These are phyloP conservation scores for Meandrina meandrites DNA, from an alignment of 92 coral and sea anemone genomes.

Conservation along the genomic window DNA sequence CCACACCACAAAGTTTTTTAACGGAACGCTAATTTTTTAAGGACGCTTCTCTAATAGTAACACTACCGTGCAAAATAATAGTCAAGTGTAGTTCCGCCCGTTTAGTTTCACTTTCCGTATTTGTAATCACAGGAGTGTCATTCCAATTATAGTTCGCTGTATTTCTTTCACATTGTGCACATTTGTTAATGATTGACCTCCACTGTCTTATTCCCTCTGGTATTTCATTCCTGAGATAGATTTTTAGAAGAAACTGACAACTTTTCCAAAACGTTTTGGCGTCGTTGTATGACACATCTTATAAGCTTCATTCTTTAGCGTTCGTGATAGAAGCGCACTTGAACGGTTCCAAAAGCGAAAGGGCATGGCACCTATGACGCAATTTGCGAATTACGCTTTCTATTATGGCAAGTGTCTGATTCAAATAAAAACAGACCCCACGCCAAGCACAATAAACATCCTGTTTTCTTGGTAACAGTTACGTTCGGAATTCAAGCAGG, in stretches of 20 bases:
- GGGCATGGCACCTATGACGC: conserved; percentile 21
- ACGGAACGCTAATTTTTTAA: conserved; percentile 14
- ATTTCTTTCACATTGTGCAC: conserved; percentile 26
- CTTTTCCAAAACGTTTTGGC: conserved; percentile 9
- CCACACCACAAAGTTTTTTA: conserved; percentile 14
- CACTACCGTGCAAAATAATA: conserved; percentile 22
- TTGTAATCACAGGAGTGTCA: conserved; percentile 6
- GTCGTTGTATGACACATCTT: conserved; percentile 19
- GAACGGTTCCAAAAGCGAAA: conserved; percentile 16
- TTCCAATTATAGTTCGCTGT: conserved; percentile 3
- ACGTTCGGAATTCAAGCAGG: neutral
- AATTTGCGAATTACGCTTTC: neutral
- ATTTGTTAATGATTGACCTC: conserved; percentile 16
- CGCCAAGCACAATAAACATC: conserved; percentile 5
- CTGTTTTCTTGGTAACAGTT: conserved; percentile 10
- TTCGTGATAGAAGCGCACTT: conserved; percentile 32
- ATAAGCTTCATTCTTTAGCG: conserved; percentile 17
- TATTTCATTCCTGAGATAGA: neutral
- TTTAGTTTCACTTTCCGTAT: conserved; percentile 22
- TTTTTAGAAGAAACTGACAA: conserved; percentile 16
- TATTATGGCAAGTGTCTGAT: conserved; percentile 4
- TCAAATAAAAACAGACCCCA: too few relatives aligned
- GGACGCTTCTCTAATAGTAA: conserved; percentile 22
- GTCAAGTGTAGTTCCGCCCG: conserved; percentile 18
- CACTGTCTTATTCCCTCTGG: neutral